Evolutionary conservation across 1,140 invertebrate genomes (phyloP).

Genomic region (Drosophila sp.): DNA sequence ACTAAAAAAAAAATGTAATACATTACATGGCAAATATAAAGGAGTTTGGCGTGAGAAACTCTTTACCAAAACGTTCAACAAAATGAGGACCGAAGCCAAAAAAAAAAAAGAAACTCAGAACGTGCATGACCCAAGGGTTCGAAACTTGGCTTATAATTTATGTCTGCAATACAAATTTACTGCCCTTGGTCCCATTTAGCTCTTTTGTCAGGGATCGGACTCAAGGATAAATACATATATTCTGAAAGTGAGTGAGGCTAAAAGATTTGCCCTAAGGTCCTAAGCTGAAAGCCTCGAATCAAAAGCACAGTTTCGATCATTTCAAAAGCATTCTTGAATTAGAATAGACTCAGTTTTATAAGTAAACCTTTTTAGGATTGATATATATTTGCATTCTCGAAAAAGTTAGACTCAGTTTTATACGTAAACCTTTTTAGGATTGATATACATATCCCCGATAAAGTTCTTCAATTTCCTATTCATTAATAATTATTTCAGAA

Average conservation of each 20-base stretch:
- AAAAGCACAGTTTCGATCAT: not conserved
- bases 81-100: conserved; percentile 23
- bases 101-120: conserved; percentile 56
- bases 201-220: conserved; percentile 28
- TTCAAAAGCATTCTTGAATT: no score
- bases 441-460: no score
- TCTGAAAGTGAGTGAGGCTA: conserved; percentile 51
- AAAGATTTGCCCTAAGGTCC: conserved; percentile 49
- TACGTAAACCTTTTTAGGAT: no score
- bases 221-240: conserved; percentile 73
- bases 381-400: no score
- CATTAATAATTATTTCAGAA: no score
- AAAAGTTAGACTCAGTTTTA: no score
- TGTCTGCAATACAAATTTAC: conserved; percentile 57
- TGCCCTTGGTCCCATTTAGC: conserved; percentile 37
- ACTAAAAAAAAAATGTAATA: conserved; percentile 27
- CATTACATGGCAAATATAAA: conserved; percentile 40
- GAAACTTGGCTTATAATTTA: conserved; percentile 71
- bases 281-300: conserved; percentile 4
- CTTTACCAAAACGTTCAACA: conserved; percentile 3
- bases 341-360: no score
- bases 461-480: no score
- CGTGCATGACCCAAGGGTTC: conserved; percentile 71
- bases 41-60: conserved; percentile 61
- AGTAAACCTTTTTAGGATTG: no score